Conservation (phyloP, 1,140 invertebrate genomes). For the Bemisia tabaci region DNA sequence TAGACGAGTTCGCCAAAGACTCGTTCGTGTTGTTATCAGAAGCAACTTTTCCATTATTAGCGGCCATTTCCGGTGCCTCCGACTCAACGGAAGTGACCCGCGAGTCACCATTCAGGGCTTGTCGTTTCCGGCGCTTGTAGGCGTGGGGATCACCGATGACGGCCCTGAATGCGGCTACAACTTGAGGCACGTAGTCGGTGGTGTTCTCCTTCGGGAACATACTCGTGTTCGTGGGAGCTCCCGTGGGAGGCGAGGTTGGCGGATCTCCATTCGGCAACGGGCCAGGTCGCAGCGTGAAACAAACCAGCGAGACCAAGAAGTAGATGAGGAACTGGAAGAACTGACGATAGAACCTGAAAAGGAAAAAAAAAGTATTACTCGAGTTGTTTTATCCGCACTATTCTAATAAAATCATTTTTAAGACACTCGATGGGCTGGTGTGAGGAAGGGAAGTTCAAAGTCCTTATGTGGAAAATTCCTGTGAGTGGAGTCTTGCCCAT, state of each 20-base stretch:
- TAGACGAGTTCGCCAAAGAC: no score
- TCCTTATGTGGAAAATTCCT: no score
- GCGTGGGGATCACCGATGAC: neutral
- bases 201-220: neutral
- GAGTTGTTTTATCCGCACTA: neutral
- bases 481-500: no score
- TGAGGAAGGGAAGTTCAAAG: neutral
- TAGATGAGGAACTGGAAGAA: conserved; percentile 82
- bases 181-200: neutral
- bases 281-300: conserved; percentile 75
- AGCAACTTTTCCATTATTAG: no score
- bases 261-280: conserved; percentile 29
- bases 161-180: neutral
- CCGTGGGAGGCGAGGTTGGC: neutral
- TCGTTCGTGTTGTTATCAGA: no score
- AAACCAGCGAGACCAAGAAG: conserved; percentile 72
- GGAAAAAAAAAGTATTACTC: conserved; percentile 14
- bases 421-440: no score
- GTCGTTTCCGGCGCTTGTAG: neutral
- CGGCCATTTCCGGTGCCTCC: no score
- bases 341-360: conserved; percentile 72
- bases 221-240: neutral
- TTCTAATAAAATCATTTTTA: no score
- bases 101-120: no score
- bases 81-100: no score